A percentile compares a stretch with the other conserved stretches of the same genome.
Conservation (phyloP, 2,113 vertebrate species). For the Polypterus senegalus region DNA sequence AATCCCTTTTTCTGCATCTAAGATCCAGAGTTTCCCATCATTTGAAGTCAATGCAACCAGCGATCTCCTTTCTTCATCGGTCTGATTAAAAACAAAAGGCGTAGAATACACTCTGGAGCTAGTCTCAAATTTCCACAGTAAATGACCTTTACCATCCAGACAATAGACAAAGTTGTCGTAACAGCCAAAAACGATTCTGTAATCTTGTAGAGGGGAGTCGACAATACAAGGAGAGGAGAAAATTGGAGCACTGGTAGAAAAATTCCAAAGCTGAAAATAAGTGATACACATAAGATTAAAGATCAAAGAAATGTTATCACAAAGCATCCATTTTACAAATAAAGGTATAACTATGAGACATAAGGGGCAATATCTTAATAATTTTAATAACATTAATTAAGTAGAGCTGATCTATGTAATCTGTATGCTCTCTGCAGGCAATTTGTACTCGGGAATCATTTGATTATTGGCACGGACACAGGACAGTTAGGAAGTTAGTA, state of each 20-base stretch:
- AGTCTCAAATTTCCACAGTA: conserved; percentile 72
- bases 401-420: no score
- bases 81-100: conserved; percentile 62
- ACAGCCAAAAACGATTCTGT: conserved; percentile 73
- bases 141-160: conserved; percentile 53
- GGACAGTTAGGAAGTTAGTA: no score
- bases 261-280: conserved; percentile 67
- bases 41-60: conserved; percentile 69
- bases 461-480: no score
- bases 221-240: conserved; percentile 80
- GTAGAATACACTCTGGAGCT: conserved; percentile 69
- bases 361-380: no score
- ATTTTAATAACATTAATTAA: no score
- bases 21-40: conserved; percentile 77
- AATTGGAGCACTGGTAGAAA: conserved; percentile 63
- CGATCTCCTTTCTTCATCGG: conserved; percentile 22
- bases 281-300: background rate
- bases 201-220: conserved; percentile 30
- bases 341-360: no score
- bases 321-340: no score
- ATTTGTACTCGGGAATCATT: no score
- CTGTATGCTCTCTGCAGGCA: no score
- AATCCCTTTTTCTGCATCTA: conserved; percentile 57
- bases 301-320: no score
- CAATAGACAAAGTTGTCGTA: conserved; percentile 76